Conservation (phyloP, 2,888 invertebrate species). For the Brenthis hecate region DNA sequence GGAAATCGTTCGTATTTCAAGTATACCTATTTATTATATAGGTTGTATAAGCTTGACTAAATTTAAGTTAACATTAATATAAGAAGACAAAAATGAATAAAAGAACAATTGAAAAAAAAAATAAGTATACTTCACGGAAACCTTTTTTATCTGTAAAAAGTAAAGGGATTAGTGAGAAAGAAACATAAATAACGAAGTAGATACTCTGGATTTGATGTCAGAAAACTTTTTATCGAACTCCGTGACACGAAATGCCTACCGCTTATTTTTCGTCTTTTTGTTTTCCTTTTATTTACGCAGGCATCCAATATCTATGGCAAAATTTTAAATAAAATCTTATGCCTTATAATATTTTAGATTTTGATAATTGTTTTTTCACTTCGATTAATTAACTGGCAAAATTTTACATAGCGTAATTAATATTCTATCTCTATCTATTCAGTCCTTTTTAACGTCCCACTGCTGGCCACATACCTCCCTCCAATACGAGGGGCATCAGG, state of each 20-base stretch:
- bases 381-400: too few species aligned
- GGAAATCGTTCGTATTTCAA: too few species aligned
- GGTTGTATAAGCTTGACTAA: too few species aligned
- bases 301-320: not conserved
- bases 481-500: too few species aligned
- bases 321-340: not conserved
- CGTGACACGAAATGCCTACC: slow-evolving; percentile 7
- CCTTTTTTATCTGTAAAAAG: slow-evolving; percentile 35
- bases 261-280: slow-evolving; percentile 9
- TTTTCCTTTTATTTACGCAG: slow-evolving; percentile 1
- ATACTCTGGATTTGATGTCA: slow-evolving; percentile 33
- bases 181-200: slow-evolving; percentile 41
- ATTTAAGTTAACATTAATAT: too few species aligned
- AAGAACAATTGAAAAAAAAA: not conserved
- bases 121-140: not conserved
- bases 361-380: too few species aligned
- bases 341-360: too few species aligned
- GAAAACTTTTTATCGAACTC: slow-evolving; percentile 33
- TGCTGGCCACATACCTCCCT: too few species aligned
- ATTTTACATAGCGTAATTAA: too few species aligned
- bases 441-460: too few species aligned
- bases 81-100: not conserved
- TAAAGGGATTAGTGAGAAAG: slow-evolving; percentile 39
- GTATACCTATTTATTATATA: too few species aligned
- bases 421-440: too few species aligned